Evolutionary conservation across 64 coral and sea anemone species (phyloP).

Genomic region (Pachyseris speciosa): DNA sequence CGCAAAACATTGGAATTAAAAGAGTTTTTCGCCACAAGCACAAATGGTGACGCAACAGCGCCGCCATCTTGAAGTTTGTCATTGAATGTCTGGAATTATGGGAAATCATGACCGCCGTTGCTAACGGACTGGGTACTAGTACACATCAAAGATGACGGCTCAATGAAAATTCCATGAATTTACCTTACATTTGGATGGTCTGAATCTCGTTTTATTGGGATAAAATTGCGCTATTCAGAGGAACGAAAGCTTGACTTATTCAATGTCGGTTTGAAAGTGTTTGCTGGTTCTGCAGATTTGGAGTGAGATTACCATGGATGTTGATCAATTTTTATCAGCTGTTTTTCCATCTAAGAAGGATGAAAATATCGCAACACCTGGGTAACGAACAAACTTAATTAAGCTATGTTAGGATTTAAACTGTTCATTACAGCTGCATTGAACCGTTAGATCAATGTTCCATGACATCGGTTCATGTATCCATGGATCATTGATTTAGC

Average conservation of each 20-base stretch:
- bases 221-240: no score
- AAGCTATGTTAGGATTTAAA: no score
- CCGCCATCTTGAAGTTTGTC: neutral
- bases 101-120: neutral
- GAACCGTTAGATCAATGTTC: no score
- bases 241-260: neutral
- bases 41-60: neutral
- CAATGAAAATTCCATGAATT: neutral
- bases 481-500: no score
- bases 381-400: neutral
- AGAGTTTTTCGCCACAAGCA: neutral
- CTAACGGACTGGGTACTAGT: neutral
- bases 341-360: constrained; percentile 58
- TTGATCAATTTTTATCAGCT: constrained; percentile 52
- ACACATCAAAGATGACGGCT: neutral
- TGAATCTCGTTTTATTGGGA: no score
- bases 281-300: neutral
- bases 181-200: no score
- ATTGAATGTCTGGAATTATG: neutral
- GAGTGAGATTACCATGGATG: constrained; percentile 8
- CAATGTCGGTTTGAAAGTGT: neutral
- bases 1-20: neutral
- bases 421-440: no score
- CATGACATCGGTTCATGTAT: no score
- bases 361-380: constrained; percentile 67